Conservation (phyloP, 2,797 vertebrate genomes). For the Vespertilio murinus region DNA sequence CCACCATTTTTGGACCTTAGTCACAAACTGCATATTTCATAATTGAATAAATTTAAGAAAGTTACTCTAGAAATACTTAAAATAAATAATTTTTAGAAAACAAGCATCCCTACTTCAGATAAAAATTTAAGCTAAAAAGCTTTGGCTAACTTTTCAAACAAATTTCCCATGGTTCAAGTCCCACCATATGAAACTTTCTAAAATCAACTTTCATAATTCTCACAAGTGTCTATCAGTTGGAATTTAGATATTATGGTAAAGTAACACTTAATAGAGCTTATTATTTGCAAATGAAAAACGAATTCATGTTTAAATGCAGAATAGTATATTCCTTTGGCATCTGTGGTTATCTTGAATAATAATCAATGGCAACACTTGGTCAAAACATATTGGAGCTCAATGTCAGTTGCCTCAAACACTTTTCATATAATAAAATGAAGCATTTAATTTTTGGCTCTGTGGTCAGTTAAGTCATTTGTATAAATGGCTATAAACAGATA, state of each 20-base stretch:
- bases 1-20: not conserved
- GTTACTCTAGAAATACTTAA: not conserved
- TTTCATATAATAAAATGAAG: not conserved
- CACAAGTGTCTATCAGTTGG: not conserved
- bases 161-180: not conserved
- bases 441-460: not conserved
- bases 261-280: not conserved
- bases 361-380: not conserved
- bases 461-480: not conserved
- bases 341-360: not conserved
- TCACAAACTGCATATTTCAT: not conserved
- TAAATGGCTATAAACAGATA: not conserved
- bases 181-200: not conserved
- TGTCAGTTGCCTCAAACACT: not conserved
- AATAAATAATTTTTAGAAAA: not conserved
- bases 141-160: not conserved
- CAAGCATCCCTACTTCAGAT: not conserved
- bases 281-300: slow-evolving; percentile 5
- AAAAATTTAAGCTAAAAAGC: not conserved
- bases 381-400: not conserved
- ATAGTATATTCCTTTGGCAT: not conserved
- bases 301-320: not conserved
- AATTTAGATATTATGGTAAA: not conserved
- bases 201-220: not conserved
- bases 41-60: not conserved